Evolutionary conservation across 2,797 vertebrate genomes (phyloP).

Genomic region (Pangasius mekongensis): DNA sequence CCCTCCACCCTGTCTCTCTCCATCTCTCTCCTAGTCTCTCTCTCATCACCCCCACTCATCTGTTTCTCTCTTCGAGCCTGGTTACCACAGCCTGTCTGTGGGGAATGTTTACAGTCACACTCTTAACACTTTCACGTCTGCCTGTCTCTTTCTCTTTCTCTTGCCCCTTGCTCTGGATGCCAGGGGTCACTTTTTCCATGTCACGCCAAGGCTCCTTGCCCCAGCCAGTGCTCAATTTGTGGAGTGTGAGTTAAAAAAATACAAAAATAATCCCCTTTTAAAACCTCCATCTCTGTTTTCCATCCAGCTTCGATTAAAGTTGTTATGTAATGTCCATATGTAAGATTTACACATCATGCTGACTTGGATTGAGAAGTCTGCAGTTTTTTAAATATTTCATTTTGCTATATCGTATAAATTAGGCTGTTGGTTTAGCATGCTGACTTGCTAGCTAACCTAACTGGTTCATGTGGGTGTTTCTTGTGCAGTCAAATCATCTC

Average conservation of each 20-base stretch:
- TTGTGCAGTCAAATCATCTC: background rate
- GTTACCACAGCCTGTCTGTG: conserved; percentile 55
- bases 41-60: conserved; percentile 12
- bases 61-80: conserved; percentile 14
- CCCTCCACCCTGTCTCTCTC: conserved; percentile 70
- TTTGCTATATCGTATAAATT: background rate
- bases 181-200: conserved; percentile 57
- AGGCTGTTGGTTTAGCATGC: background rate
- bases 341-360: background rate
- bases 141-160: conserved; percentile 39
- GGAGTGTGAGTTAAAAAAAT: background rate
- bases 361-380: background rate
- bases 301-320: background rate
- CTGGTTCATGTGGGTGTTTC: background rate
- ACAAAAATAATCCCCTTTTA: background rate
- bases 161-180: conserved; percentile 26
- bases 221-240: background rate
- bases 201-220: conserved; percentile 45
- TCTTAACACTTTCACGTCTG: conserved; percentile 62
- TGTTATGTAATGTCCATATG: background rate
- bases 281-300: background rate
- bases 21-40: conserved; percentile 58
- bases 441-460: background rate
- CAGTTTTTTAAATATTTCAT: background rate
- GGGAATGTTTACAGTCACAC: conserved; percentile 82